phyloP scores from a whole-genome alignment of 2,888 invertebrate genomes.

The Lapara coniferarum region DNA sequence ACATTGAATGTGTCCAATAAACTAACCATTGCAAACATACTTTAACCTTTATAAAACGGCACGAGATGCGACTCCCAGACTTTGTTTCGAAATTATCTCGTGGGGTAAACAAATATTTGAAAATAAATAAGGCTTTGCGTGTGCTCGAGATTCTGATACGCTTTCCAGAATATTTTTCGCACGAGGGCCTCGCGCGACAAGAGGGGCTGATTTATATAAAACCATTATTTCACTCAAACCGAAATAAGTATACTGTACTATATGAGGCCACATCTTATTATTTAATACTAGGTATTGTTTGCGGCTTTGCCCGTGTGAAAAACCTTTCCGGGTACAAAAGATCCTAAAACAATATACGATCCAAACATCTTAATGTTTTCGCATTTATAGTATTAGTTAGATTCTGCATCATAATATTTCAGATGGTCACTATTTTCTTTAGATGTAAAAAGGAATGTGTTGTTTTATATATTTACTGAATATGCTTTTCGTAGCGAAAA shows the following conservation, averaged over 20 bases:
- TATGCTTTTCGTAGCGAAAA: no score
- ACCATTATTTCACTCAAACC: conserved; percentile 58
- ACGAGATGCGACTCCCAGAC: background rate
- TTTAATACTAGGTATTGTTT: background rate
- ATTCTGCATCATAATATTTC: background rate
- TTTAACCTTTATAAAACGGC: background rate
- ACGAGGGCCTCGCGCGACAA: conserved; percentile 35
- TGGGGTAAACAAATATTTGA: conserved; percentile 62
- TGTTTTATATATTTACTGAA: no score
- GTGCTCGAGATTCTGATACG: conserved; percentile 32
- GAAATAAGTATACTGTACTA: conserved; percentile 29
- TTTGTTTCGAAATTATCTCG: conserved; percentile 24
- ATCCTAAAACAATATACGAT: no score
- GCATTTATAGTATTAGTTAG: no score
- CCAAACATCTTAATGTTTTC: no score
- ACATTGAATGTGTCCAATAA: background rate
- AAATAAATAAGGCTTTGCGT: conserved; percentile 64
- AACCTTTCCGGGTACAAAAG: no score
- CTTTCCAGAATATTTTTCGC: conserved; percentile 41
- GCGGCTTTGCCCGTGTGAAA: no score
- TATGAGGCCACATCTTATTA: conserved; percentile 21
- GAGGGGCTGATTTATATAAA: conserved; percentile 54
- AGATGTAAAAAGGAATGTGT: no score
- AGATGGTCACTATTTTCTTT: background rate
- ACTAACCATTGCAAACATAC: background rate